These are phyloP conservation scores for Eueides isabella DNA, from an alignment of 1,140 invertebrate species.

Conservation along the genomic window DNA sequence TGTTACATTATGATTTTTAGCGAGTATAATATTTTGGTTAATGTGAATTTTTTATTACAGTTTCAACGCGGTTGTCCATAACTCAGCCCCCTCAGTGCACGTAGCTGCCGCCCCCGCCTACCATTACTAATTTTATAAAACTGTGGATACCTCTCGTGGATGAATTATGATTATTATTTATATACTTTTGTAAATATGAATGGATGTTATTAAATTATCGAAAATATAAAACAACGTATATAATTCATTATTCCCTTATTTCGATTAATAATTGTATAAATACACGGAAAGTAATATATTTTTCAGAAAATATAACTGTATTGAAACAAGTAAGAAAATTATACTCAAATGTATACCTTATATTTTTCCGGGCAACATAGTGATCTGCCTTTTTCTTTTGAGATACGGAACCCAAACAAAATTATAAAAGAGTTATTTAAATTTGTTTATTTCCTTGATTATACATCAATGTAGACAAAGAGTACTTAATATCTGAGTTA, in stretches of 20 bases:
- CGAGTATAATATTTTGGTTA: background rate
- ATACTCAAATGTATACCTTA: too few relatives aligned
- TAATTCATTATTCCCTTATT: background rate
- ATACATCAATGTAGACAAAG: too few relatives aligned
- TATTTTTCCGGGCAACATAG: too few relatives aligned
- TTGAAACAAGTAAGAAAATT: too few relatives aligned
- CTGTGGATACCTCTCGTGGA: constrained; percentile 6
- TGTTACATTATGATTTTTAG: too few relatives aligned
- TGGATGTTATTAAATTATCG: constrained; percentile 29
- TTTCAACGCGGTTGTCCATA: constrained; percentile 74
- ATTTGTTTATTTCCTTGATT: too few relatives aligned
- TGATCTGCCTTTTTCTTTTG: too few relatives aligned
- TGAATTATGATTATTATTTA: constrained; percentile 16
- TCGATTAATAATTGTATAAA: background rate
- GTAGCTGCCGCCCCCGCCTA: constrained; percentile 52
- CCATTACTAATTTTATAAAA: constrained; percentile 44
- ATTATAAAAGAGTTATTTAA: too few relatives aligned
- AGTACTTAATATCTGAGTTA: too few relatives aligned
- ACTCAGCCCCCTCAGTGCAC: constrained; percentile 60
- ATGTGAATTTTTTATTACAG: constrained; percentile 46
- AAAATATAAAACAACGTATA: constrained; percentile 2
- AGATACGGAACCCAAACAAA: too few relatives aligned
- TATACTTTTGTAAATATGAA: constrained; percentile 38
- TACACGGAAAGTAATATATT: background rate
- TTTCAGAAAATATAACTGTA: background rate